Evolutionary conservation across 37 sponge, comb jelly and placozoan genomes (phyloP).

Genomic region (Cliona cf. orientalis): DNA sequence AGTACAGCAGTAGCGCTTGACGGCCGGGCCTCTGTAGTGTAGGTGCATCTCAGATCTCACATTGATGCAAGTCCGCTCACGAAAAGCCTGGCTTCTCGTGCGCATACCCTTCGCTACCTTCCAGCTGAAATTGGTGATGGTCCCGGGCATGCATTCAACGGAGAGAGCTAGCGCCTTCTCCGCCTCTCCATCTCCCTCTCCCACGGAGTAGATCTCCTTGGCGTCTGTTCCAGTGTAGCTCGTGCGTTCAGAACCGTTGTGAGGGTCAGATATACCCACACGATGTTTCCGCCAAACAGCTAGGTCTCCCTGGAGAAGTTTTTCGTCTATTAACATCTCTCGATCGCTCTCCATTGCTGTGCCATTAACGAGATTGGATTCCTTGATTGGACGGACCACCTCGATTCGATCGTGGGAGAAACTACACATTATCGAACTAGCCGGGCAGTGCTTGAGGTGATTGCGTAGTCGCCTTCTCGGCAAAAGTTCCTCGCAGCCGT

Average conservation of each 20-base stretch:
- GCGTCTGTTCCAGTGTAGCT: too few species aligned
- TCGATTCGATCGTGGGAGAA: constrained; percentile 21
- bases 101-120: background rate
- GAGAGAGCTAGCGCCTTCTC: background rate
- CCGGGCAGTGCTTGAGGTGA: constrained; percentile 71
- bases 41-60: background rate
- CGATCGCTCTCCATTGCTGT: too few species aligned
- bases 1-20: too few species aligned
- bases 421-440: constrained; percentile 43
- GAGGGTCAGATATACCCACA: too few species aligned
- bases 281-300: background rate
- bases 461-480: background rate
- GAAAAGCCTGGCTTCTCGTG: background rate
- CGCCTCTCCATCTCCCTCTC: background rate
- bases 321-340: constrained; percentile 35
- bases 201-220: too few species aligned
- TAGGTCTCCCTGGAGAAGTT: constrained; percentile 22
- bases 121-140: background rate
- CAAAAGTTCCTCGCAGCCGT: constrained; percentile 46
- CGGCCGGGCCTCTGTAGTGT: too few species aligned
- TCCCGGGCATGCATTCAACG: background rate
- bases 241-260: too few species aligned
- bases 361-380: background rate
- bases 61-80: background rate
- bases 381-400: too few species aligned